These are phyloP conservation scores for Brevipalpus yothersi DNA, from an alignment of 1,140 invertebrate genomes.

Conservation along the genomic window DNA sequence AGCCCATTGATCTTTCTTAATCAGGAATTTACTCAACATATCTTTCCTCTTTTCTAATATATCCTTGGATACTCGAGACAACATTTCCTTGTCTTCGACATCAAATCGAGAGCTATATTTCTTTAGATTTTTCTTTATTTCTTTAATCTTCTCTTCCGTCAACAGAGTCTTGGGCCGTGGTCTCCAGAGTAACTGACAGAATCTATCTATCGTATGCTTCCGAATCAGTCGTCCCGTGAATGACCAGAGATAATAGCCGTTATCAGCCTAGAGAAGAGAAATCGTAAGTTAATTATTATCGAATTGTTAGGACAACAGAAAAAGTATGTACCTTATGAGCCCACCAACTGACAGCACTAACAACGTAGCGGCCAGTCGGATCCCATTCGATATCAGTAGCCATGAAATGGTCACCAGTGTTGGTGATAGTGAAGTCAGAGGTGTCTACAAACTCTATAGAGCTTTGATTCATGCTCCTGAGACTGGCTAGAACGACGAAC, in stretches of 20 bases:
- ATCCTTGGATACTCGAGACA: constrained; percentile 85
- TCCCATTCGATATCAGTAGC: constrained; percentile 96
- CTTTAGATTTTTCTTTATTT: constrained; percentile 94
- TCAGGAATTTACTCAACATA: constrained; percentile 62
- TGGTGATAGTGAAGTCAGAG: constrained; percentile 78
- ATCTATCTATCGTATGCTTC: constrained; percentile 26
- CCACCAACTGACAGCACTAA: constrained; percentile 80
- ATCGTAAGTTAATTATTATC: not conserved
- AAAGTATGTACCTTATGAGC: constrained; percentile 47
- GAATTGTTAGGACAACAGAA: constrained; percentile 1
- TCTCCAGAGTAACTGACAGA: constrained; percentile 86
- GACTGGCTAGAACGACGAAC: constrained; percentile 72
- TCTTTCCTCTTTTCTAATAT: constrained; percentile 73
- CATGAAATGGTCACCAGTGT: constrained; percentile 72
- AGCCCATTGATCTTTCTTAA: constrained; percentile 20
- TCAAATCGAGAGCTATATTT: constrained; percentile 90
- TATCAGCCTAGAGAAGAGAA: constrained; percentile 38
- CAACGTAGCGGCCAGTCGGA: constrained; percentile 89
- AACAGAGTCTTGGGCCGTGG: constrained; percentile 71
- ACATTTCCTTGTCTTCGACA: constrained; percentile 72
- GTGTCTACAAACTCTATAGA: constrained; percentile 86
- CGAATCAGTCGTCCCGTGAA: constrained; percentile 45
- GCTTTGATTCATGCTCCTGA: constrained; percentile 49
- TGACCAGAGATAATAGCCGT: constrained; percentile 87
- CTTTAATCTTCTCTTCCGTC: constrained; percentile 33